Base-by-base conservation (phyloP, 2,888 invertebrate species). In the Morpho deidamia region DNA sequence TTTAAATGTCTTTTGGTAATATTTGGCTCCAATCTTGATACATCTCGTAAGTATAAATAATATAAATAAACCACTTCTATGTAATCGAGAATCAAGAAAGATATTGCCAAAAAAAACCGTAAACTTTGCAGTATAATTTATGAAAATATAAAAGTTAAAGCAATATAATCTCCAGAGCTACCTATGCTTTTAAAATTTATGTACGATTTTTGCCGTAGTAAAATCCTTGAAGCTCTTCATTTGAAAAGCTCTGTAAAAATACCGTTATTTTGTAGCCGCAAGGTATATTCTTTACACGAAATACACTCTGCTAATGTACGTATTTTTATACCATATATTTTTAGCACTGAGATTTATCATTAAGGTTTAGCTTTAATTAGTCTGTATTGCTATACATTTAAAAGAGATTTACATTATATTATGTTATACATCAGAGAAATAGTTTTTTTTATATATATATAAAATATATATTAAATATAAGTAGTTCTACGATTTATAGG, bases 161-260 rank as follows among this genome's bases (percentile, higher is more conserved):
- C 45, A 45, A 45, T 37, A 45, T 45, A 37, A 45, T 45, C 45
- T 45, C 23, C 37, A 37, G 23, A 23, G 23, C 23, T 23, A 37
- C 23, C 37, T 23, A 37, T 37, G 45, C 45, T 34, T 45, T 23
- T 14, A 37, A 45, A 45, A 45, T 45, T 44, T 44, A 45, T 37
- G 45, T 11, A 12, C 34, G 37, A 37, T 37, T 45, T 44, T 45
- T 14, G 14, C 45, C 37, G 45, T 37, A 23, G 11, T 11, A 45
- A 33, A 46, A 46, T 38, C 46, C 38, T 46, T 46, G 11, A 39
- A 46, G 46, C 46, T 47, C 46, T 33, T 47, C 39, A 11, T 47
- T 39, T 11, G 46, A 39, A 32, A 32, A 47, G 39, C 46, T 32
- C 23, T 11, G 39, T 39, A 33, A 32, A 46, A 46, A 38, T 10